Evolutionary conservation across 2,888 invertebrate genomes (phyloP).

Genomic region (Morpho deidamia): DNA sequence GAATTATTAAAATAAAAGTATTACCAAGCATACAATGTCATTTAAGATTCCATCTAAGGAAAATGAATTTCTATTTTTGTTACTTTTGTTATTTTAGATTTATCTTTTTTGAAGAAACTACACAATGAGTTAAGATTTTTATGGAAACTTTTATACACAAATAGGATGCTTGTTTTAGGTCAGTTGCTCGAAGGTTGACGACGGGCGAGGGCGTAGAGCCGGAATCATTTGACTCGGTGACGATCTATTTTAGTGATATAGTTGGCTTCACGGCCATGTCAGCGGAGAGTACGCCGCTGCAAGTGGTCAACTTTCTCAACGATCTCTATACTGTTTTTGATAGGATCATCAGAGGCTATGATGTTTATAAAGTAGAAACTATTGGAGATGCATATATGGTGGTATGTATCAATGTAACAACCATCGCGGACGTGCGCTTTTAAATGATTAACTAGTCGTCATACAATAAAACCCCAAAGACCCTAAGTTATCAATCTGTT

Average conservation of each 20-base stretch:
- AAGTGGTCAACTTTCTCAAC: slow-evolving; percentile 97
- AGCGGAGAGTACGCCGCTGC: slow-evolving; percentile 94
- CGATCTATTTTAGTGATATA: slow-evolving; percentile 98
- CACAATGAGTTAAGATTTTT: too few species aligned
- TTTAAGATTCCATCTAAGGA: too few species aligned
- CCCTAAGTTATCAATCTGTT: too few species aligned
- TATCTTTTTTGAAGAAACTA: too few species aligned
- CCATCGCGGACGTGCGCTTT: too few species aligned
- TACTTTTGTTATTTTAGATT: background rate
- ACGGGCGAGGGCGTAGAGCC: slow-evolving; percentile 94
- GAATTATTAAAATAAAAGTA: too few species aligned
- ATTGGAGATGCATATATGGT: slow-evolving; percentile 89
- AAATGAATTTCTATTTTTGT: background rate
- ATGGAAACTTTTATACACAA: background rate
- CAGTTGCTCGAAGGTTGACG: slow-evolving; percentile 92
- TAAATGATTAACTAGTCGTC: too few species aligned
- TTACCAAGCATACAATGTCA: too few species aligned
- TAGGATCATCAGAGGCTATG: slow-evolving; percentile 96
- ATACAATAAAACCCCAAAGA: too few species aligned
- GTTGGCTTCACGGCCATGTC: slow-evolving; percentile 98
- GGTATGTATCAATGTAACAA: slow-evolving; percentile 52
- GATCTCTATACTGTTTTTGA: slow-evolving; percentile 98
- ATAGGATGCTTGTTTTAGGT: slow-evolving; percentile 74
- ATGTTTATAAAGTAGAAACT: slow-evolving; percentile 98
- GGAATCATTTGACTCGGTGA: slow-evolving; percentile 94